A percentile compares a stretch with the other conserved stretches of the same genome.
Conservation (phyloP, 2,113 vertebrate genomes). For the Sylvia atricapilla region DNA sequence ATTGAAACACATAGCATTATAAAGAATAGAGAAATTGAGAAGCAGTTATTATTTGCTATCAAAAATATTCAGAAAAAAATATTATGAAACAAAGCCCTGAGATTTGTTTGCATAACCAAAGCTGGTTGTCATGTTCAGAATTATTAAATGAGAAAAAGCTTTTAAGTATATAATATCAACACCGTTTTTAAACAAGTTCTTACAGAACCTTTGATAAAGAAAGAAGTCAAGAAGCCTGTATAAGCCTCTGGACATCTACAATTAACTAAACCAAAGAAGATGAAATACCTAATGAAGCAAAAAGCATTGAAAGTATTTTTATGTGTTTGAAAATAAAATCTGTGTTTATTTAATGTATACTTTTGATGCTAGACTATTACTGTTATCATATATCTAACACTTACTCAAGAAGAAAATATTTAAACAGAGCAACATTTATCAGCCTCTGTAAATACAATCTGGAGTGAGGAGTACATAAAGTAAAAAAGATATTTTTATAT, state of each 20-base stretch:
- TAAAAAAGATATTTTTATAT: background rate
- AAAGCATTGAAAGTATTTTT: slow-evolving; percentile 10
- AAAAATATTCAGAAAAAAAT: background rate
- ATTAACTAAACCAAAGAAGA: background rate
- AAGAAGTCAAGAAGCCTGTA: background rate
- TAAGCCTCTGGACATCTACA: slow-evolving; percentile 2
- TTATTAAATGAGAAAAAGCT: background rate
- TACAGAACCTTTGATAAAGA: slow-evolving; percentile 37
- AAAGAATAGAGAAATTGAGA: background rate
- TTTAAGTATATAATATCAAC: background rate
- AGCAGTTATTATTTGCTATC: background rate
- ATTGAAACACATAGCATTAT: background rate
- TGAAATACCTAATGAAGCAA: background rate
- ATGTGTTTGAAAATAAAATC: background rate
- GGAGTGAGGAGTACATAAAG: background rate
- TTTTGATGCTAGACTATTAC: slow-evolving; percentile 22
- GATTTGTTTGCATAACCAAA: slow-evolving; percentile 7
- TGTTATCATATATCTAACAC: slow-evolving; percentile 24
- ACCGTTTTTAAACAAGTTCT: slow-evolving; percentile 22
- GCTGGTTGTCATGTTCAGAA: background rate
- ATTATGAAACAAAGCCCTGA: background rate
- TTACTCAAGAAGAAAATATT: background rate
- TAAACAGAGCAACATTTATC: background rate
- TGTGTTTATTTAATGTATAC: background rate
- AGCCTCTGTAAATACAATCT: background rate